Evolutionary conservation across 1,140 invertebrate species (phyloP).

Genomic region (Ectropis grisescens): DNA sequence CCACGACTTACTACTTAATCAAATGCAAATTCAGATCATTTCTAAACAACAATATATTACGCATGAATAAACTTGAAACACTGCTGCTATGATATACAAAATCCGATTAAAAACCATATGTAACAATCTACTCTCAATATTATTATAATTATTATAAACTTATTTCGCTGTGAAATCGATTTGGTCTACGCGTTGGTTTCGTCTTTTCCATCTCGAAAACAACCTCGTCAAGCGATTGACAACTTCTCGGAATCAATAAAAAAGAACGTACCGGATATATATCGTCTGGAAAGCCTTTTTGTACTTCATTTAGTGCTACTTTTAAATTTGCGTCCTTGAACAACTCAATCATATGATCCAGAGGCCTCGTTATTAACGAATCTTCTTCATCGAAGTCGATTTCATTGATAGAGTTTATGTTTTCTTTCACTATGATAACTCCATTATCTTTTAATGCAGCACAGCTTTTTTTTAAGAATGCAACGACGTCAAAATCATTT

Average conservation of each 20-base stretch:
- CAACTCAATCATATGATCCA: conserved; percentile 70
- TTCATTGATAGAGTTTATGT: conserved; percentile 79
- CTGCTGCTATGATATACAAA: no score
- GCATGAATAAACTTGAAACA: no score
- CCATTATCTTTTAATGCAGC: conserved; percentile 79
- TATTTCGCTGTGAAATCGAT: no score
- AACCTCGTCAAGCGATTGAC: no score
- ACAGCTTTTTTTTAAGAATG: conserved; percentile 87
- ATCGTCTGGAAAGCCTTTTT: conserved; percentile 90
- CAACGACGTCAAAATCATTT: conserved; percentile 86
- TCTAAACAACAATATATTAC: no score
- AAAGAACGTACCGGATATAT: conserved; percentile 95
- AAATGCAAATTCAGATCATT: conserved; percentile 35
- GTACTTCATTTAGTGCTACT: conserved; percentile 81
- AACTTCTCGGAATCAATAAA: conserved; percentile 82
- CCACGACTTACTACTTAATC: conserved; percentile 46
- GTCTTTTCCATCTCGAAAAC: no score
- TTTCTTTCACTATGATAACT: conserved; percentile 95
- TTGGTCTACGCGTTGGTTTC: no score
- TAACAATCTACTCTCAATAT: no score
- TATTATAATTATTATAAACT: no score
- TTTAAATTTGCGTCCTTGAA: conserved; percentile 82
- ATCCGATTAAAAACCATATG: no score
- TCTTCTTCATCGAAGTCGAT: conserved; percentile 89
- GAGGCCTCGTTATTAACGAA: conserved; percentile 90